Percentiles rank a stretch among this genome's conserved stretches.
Evolutionary conservation across 2,113 vertebrate genomes (phyloP).

Genomic region (Protobothrops flavoviridis): DNA sequence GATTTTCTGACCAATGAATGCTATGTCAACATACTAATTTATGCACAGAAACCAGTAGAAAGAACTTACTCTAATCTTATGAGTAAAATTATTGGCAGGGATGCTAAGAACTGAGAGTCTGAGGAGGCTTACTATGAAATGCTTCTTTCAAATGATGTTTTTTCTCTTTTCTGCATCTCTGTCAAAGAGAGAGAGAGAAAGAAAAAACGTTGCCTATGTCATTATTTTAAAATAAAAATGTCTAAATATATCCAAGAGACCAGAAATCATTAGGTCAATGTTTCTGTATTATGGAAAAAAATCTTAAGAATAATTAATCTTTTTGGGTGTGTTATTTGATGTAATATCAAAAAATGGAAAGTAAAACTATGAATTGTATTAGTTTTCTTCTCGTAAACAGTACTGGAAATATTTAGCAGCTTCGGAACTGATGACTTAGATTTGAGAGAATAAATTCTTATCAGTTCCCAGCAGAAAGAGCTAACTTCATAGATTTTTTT

Average conservation of each 20-base stretch:
- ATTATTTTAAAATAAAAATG: not conserved
- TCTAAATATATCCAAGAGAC: not conserved
- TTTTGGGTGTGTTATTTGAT: conserved; percentile 49
- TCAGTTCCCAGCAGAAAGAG: conserved; percentile 68
- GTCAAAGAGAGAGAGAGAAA: not conserved
- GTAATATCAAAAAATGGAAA: conserved; percentile 66
- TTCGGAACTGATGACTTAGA: conserved; percentile 73
- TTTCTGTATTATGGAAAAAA: not conserved
- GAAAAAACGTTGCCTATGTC: not conserved
- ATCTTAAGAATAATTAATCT: conserved; percentile 20
- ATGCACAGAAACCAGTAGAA: not conserved
- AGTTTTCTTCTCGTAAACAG: conserved; percentile 80
- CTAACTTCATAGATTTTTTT: conserved; percentile 62
- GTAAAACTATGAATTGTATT: conserved; percentile 61
- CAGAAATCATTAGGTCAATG: too few relatives aligned
- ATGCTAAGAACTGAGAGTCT: not conserved
- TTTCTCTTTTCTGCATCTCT: not conserved
- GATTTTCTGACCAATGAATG: not conserved
- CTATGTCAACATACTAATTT: not conserved
- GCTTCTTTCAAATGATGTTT: not conserved
- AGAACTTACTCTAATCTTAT: not conserved
- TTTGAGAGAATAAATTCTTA: conserved; percentile 64
- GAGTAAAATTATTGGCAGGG: not conserved
- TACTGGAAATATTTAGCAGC: conserved; percentile 68
- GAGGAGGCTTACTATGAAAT: not conserved